These are phyloP conservation scores for Acrobasis consociella DNA, from an alignment of 2,888 invertebrate genomes.

Conservation along the genomic window DNA sequence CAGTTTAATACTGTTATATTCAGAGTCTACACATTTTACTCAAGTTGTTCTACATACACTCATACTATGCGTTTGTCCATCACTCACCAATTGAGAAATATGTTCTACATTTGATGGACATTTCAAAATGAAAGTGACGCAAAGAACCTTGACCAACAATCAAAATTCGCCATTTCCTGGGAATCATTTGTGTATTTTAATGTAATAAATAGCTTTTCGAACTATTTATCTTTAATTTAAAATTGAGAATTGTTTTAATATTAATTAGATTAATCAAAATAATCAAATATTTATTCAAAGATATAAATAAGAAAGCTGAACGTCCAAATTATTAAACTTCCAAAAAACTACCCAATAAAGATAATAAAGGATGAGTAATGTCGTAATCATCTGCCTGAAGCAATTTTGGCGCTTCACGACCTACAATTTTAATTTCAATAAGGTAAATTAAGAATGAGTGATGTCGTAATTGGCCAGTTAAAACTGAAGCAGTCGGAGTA, in stretches of 20 bases:
- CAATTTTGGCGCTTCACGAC: background rate
- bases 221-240: too few species aligned
- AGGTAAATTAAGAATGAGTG: conserved; percentile 1
- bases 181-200: background rate
- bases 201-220: too few species aligned
- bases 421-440: background rate
- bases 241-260: too few species aligned
- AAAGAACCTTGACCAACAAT: conserved; percentile 13
- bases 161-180: conserved; percentile 5
- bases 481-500: background rate
- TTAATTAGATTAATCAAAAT: too few species aligned
- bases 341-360: background rate
- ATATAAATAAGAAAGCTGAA: too few species aligned
- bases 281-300: too few species aligned
- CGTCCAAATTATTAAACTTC: background rate
- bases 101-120: conserved; percentile 41
- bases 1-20: too few species aligned
- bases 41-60: background rate
- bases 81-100: conserved; percentile 24
- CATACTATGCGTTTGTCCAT: background rate
- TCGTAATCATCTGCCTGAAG: background rate
- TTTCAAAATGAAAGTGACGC: conserved; percentile 19
- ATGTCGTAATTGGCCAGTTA: conserved; percentile 17
- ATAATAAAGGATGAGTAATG: background rate
- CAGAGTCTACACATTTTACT: too few species aligned